Evolutionary conservation across 2,113 vertebrate genomes (phyloP).

Genomic region (Turnix velox): DNA sequence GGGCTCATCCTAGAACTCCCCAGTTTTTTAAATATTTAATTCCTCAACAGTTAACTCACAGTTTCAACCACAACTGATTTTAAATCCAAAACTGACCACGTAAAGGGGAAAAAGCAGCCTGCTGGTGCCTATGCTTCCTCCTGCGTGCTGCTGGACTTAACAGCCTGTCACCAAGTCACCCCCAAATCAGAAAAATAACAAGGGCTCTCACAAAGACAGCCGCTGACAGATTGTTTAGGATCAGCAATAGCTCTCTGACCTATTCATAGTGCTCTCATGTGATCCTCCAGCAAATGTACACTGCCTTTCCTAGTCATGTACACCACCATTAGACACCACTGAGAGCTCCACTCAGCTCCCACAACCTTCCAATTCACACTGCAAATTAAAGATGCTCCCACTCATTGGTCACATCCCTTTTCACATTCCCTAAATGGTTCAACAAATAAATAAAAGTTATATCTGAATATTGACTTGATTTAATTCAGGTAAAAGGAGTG

Average conservation of each 20-base stretch:
- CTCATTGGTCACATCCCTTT: background rate
- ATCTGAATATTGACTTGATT: constrained; percentile 44
- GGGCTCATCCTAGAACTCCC: background rate
- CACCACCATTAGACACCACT: background rate
- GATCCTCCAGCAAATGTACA: background rate
- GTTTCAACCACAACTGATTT: background rate
- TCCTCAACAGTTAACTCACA: background rate
- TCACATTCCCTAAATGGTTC: background rate
- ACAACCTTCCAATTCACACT: background rate
- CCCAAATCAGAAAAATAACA: background rate
- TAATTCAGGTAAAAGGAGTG: constrained; percentile 70
- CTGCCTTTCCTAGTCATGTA: constrained; percentile 37
- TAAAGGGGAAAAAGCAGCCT: background rate
- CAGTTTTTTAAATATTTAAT: background rate
- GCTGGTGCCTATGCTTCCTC: background rate
- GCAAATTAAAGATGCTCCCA: background rate
- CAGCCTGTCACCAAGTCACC: background rate
- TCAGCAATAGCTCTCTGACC: constrained; percentile 41
- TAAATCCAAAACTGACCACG: background rate
- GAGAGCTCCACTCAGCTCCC: background rate
- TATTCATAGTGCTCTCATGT: constrained; percentile 46
- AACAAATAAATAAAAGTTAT: constrained; percentile 32
- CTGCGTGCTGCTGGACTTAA: fast-evolving
- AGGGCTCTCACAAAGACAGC: background rate
- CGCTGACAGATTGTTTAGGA: constrained; percentile 17